phyloP scores from a whole-genome alignment of 1,140 invertebrate species.

The Belonocnema kinseyi region DNA sequence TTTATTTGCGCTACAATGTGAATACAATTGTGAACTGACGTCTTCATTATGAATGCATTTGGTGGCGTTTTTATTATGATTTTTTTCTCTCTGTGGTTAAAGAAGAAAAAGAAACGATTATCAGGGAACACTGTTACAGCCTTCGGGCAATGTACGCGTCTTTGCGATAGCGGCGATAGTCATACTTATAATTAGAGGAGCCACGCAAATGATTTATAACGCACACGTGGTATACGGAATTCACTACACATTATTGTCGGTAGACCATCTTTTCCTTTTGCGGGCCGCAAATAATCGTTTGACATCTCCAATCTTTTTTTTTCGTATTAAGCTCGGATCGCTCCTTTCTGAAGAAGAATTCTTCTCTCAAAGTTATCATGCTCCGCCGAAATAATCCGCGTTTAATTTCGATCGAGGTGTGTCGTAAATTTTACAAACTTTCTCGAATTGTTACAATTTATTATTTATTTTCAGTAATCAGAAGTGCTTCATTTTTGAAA shows the following conservation, averaged over 20 bases:
- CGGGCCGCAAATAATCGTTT: conserved; percentile 48
- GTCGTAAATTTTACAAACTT: neutral
- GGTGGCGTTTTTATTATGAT: conserved; percentile 10
- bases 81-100: conserved; percentile 7
- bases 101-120: conserved; percentile 37
- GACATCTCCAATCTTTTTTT: conserved; percentile 40
- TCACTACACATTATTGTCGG: conserved; percentile 51
- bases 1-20: no score
- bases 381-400: neutral
- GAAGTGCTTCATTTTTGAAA: no score
- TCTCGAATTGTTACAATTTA: neutral
- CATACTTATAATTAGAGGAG: conserved; percentile 73
- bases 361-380: neutral
- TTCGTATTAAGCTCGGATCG: neutral
- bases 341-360: neutral
- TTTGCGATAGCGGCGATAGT: conserved; percentile 67
- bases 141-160: conserved; percentile 62
- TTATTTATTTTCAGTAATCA: neutral
- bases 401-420: conserved; percentile 1
- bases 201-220: conserved; percentile 69
- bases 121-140: conserved; percentile 61
- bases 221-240: conserved; percentile 63
- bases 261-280: conserved; percentile 47
- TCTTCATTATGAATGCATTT: conserved; percentile 24
- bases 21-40: neutral